Evolutionary conservation across 2,888 invertebrate genomes (phyloP).

Genomic region (Villa cingulata): DNA sequence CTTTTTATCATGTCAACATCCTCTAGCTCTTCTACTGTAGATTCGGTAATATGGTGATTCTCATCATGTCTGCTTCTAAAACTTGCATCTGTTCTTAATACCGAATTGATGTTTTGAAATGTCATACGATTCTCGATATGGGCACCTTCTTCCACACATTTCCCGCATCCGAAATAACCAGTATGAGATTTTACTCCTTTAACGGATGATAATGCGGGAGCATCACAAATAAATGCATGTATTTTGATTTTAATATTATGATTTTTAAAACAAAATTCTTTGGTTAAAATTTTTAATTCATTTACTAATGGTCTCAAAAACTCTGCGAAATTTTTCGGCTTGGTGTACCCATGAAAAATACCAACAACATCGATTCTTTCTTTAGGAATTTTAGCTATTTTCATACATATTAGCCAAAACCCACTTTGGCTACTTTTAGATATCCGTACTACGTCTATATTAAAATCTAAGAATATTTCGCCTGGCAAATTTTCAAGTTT

Average conservation of each 20-base stretch:
- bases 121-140: conserved; percentile 9
- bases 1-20: conserved; percentile 13
- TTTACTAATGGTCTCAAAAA: too few relatives aligned
- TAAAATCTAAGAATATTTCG: conserved; percentile 3
- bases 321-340: not conserved
- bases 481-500: not conserved
- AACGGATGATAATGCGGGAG: conserved; percentile 8
- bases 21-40: conserved; percentile 11
- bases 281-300: conserved; percentile 6
- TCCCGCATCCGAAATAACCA: conserved; percentile 8
- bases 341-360: too few relatives aligned
- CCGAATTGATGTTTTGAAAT: conserved; percentile 5
- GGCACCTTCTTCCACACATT: too few relatives aligned
- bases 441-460: conserved; percentile 9
- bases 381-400: not conserved
- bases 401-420: conserved; percentile 4
- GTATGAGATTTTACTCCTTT: conserved; percentile 8
- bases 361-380: too few relatives aligned
- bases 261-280: conserved; percentile 4
- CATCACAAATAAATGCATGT: conserved; percentile 8
- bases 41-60: conserved; percentile 13
- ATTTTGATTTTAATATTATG: conserved; percentile 3
- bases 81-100: conserved; percentile 2
- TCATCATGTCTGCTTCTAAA: conserved; percentile 10
- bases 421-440: conserved; percentile 3